phyloP scores from a whole-genome alignment of 2,888 invertebrate genomes.

The Amblyteles armatorius region DNA sequence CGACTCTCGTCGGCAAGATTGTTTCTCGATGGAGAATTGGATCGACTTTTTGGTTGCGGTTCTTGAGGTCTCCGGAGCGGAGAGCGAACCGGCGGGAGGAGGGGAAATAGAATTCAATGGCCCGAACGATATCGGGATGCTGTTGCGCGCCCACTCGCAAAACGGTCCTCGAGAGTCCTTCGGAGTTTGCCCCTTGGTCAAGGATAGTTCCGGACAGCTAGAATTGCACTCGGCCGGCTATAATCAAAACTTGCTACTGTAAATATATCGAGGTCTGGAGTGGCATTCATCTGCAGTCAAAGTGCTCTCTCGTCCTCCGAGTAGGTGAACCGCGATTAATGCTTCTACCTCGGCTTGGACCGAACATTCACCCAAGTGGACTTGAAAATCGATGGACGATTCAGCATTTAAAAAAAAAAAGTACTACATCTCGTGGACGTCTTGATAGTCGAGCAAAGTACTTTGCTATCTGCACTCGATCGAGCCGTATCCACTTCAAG shows the following conservation, averaged over 20 bases:
- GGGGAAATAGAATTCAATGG: conserved; percentile 40
- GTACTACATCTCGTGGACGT: not conserved
- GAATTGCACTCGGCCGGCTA: not conserved
- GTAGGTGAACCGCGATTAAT: conserved; percentile 7
- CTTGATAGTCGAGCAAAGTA: conserved; percentile 13
- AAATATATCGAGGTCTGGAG: not conserved
- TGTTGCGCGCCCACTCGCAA: conserved; percentile 1
- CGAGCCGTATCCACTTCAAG: conserved; percentile 16
- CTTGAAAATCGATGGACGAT: conserved; percentile 13
- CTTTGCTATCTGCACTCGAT: conserved; percentile 11
- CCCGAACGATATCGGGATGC: conserved; percentile 5
- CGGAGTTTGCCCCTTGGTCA: conserved; percentile 39
- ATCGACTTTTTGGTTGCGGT: conserved; percentile 13
- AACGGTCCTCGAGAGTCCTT: conserved; percentile 21
- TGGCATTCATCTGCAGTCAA: conserved; percentile 18
- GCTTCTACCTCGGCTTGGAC: not conserved
- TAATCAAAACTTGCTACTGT: not conserved
- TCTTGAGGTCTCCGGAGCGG: conserved; percentile 7
- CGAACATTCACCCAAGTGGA: conserved; percentile 11
- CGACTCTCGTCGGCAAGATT: conserved; percentile 18
- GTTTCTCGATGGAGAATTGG: conserved; percentile 33
- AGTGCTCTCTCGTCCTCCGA: conserved; percentile 20
- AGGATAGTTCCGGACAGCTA: conserved; percentile 40
- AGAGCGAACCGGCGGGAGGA: not conserved
- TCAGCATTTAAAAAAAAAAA: not conserved